Evolutionary conservation across 64 coral and sea anemone genomes (phyloP), one percentile per base, ranked within the genome.

Genomic region (Stichodactyla helianthus): DNA sequence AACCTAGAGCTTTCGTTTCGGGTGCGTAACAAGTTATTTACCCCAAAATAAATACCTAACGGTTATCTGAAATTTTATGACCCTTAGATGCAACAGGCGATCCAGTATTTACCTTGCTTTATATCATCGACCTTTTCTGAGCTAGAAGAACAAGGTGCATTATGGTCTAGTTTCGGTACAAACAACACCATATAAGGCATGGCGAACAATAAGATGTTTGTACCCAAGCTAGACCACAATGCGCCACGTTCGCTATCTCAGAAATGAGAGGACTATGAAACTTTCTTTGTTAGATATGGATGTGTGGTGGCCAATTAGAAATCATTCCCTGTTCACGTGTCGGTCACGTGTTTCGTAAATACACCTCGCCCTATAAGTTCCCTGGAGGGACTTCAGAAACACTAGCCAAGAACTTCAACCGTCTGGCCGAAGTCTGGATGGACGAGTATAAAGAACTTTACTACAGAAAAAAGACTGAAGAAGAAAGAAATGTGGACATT

Each of bases 261-360:
- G 35, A 44, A 44, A 44, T 44, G 35, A 44, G 35, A 44, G 35
- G 35, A 1, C 35, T 44, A 44, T 44, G 35, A 44, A 44, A 44
- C 35, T 44, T 27, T 23, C 27, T 23, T 74, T 10, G 6, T 77
- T 71, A 96, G 94, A 83, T 96, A 53, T 96, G 94, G 94, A 96
- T 96, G 94, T 96, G 94, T 53, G 94, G 94, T 2, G 94, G 94
- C 16, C 91, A 96, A 19, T 51, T 96, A 22, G 94, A 96, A 23
- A 96, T 96, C 28, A 87, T 96, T n/a, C 94, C 94, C 22, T 96
- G 94, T 52, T 96, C 94, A 87, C 87, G 94, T 59, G 94, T 96
- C 55, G 94, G 94, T 85, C 94, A 96, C 79, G 94, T 96, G 90
- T 96, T 96, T 55, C 90, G 94, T 50, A 96, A 96, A 74, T 96